A percentile compares a stretch with the other conserved stretches of the same genome.
phyloP scores from a whole-genome alignment of 2,113 vertebrate genomes.

The Calidris pugnax region DNA sequence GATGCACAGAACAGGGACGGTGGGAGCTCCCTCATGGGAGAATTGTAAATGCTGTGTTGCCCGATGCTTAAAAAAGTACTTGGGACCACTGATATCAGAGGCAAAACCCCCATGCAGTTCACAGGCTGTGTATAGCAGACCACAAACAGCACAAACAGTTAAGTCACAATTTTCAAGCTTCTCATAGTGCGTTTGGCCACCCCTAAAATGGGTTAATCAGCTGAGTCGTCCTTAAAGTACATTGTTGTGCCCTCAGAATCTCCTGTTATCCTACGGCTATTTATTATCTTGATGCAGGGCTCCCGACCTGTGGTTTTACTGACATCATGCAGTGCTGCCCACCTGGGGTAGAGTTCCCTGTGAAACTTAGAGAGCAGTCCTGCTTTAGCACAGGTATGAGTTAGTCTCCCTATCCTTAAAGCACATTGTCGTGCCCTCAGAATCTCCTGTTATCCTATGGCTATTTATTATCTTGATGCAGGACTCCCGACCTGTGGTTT shows the following conservation, averaged over 20 bases:
- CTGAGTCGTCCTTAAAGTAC: background rate
- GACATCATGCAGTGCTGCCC: background rate
- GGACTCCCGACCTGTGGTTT: background rate
- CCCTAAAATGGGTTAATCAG: background rate
- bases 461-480: background rate
- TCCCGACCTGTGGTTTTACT: background rate
- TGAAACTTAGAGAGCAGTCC: background rate
- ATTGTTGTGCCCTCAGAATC: background rate
- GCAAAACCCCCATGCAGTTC: background rate
- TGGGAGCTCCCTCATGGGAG: background rate
- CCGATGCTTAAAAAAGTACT: background rate
- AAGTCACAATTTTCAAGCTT: background rate
- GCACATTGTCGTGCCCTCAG: background rate
- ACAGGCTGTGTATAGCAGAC: background rate
- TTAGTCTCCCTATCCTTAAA: background rate
- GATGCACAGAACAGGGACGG: background rate
- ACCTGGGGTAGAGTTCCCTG: background rate
- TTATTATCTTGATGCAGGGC: background rate
- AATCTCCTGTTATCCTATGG: background rate
- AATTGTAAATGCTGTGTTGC: background rate
- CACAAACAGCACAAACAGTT: background rate
- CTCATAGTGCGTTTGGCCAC: background rate
- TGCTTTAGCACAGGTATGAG: background rate
- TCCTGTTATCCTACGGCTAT: background rate
- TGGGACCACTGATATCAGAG: background rate